phyloP scores from a whole-genome alignment of 2,888 invertebrate species.

The Agrypnus murinus region DNA sequence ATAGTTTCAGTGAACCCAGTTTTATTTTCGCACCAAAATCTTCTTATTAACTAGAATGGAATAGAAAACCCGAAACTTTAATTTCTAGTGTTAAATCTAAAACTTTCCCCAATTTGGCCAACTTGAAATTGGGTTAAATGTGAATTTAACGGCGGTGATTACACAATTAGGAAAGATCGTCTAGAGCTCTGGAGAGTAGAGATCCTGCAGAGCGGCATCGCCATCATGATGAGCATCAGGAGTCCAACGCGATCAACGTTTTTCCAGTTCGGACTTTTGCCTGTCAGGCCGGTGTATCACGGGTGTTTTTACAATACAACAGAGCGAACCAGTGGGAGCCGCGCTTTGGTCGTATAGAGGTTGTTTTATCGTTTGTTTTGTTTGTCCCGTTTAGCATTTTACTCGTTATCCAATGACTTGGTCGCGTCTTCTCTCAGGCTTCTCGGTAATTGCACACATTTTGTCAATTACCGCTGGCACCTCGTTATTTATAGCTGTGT shows the following conservation, averaged over 20 bases:
- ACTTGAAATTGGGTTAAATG: conserved; percentile 18
- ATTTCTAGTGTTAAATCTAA: conserved; percentile 15
- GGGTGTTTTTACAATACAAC: conserved; percentile 41
- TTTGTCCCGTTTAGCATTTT: conserved; percentile 36
- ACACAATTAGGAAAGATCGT: conserved; percentile 4
- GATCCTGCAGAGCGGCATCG: conserved; percentile 21
- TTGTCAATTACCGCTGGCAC: conserved; percentile 43
- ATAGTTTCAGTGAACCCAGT: too few species aligned
- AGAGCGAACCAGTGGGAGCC: conserved; percentile 36
- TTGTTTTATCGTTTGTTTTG: conserved; percentile 23
- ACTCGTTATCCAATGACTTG: conserved; percentile 46
- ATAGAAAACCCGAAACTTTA: neutral
- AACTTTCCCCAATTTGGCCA: conserved; percentile 20
- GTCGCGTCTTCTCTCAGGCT: conserved; percentile 42
- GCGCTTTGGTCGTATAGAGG: conserved; percentile 16
- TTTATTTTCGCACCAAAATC: too few species aligned
- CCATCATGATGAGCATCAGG: conserved; percentile 8
- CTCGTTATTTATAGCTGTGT: conserved; percentile 43
- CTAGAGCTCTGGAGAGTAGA: neutral
- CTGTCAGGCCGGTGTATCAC: conserved; percentile 40
- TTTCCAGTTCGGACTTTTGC: conserved; percentile 34
- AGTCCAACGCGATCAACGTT: conserved; percentile 15
- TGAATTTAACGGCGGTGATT: conserved; percentile 26
- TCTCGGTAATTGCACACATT: conserved; percentile 45
- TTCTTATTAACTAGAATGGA: too few species aligned